Evolutionary conservation across 2,797 vertebrate genomes (phyloP), one percentile per base, ranked within the genome.

Genomic region (Pygocentrus nattereri): DNA sequence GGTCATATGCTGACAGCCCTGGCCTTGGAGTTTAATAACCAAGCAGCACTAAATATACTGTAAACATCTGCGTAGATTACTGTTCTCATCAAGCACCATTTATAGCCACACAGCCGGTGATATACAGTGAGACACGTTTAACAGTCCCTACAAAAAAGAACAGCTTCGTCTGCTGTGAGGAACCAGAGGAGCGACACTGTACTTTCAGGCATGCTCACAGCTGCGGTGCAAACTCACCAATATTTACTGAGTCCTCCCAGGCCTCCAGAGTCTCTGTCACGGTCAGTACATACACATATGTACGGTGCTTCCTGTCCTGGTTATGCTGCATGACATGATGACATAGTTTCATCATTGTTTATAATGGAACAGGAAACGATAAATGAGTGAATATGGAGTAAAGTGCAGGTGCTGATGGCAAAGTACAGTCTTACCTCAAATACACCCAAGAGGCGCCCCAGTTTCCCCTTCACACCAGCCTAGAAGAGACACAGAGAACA

Each of bases 181-280:
- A 62, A 23, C 74, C 49, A 23, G 54, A 31, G 23, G 13, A 30
- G 11, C 25, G 31, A 61, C 10, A 41, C 4, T 23, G 34, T 27
- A 18, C 47, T 56, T 15, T 15, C 12, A 21, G 52, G 19, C 30
- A 41, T 31, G 52, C 30, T 5, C 21, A 41, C 1, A 67, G 44
- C 27, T 50, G 69, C 47, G 65, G 41, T 49, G 59, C 49, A 34
- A 70, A 73, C 90, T 89, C 93, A 97, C 98, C 98, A 88, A 99
- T 99, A 89, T 96, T 99, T 85, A 99, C 97, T 0, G 97, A 98
- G 92, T 99, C 98, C 83, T 99, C 98, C 98, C 98, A 99, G 85
- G 96, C 97, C 91, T 99, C 98, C 90, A 99, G 91, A 23, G 98
- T 98, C 92, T 99, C 98, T 0, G 98, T 99, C 88, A 99, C 98